A percentile compares a stretch with the other conserved stretches of the same genome.
Evolutionary conservation across 2,797 vertebrate species (phyloP).

Genomic region (Arnoldichthys spilopterus): DNA sequence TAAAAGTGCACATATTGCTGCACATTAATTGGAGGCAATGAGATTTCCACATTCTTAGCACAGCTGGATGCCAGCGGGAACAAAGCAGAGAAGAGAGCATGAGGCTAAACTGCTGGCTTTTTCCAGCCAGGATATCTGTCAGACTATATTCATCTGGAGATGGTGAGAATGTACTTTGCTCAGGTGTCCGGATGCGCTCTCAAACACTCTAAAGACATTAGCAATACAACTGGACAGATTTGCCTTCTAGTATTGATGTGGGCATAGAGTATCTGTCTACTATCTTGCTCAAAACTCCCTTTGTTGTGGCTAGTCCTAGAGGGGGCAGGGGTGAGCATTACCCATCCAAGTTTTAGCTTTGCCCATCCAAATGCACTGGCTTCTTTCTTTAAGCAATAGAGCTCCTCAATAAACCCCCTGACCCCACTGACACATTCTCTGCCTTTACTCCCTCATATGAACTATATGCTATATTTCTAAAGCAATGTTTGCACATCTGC

Average conservation of each 20-base stretch:
- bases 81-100: not conserved
- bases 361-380: too few relatives aligned
- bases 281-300: not conserved
- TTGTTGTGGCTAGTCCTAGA: too few relatives aligned
- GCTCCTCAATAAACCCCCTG: too few relatives aligned
- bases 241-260: not conserved
- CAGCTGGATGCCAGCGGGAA: not conserved
- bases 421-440: too few relatives aligned
- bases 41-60: constrained; percentile 6
- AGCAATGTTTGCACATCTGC: too few relatives aligned
- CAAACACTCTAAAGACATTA: not conserved
- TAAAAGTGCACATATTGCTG: not conserved
- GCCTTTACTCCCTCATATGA: too few relatives aligned
- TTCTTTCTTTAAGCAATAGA: too few relatives aligned
- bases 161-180: not conserved
- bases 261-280: not conserved
- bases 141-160: not conserved
- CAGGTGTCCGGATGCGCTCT: not conserved
- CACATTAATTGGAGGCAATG: not conserved
- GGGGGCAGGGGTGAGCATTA: too few relatives aligned
- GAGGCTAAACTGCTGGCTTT: not conserved
- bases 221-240: not conserved
- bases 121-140: not conserved
- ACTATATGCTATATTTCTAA: too few relatives aligned
- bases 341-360: too few relatives aligned